Base-by-base conservation (phyloP, 2,113 vertebrate species). In the Corythoichthys intestinalis region DNA sequence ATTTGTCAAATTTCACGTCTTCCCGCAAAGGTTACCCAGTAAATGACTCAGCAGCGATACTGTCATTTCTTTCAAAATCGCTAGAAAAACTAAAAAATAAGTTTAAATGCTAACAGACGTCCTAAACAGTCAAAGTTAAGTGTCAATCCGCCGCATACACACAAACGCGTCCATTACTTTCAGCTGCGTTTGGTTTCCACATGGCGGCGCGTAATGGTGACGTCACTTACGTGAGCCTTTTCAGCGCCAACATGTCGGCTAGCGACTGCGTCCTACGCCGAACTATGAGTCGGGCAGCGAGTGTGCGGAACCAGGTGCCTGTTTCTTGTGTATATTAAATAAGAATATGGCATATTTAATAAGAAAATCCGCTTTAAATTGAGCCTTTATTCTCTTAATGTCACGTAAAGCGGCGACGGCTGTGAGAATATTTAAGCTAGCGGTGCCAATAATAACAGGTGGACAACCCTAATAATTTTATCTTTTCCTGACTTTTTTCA, bases 211-310 rank as follows among this genome's bases (percentile, higher is more conserved):
- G 76, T 78, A 1, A 17, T 0, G 2, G 0, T 71, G 62, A 80
- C 83, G 87, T 86, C 70, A 80, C 61, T 48, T 35, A 53, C 10
- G 0, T 3, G 78, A 80, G 85, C 6, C 78, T 20, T 5, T 70
- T 72, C 44, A 67, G 41, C 41, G 41, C 41, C 65, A 78, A 71
- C 72, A 90, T 90, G 89, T 86, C 88, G 65, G 77, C 67, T 1
- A 1, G 79, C 0, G 76, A 79, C 47, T 91, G 88, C 60, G 53
- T 85, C 63, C 67, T 91, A 44, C 74, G 66, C 53, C 76, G 87
- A 67, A 83, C 73, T 28, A 74, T 91, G 72, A 50, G 11, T 20
- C 79, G 82, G 57, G 65, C 73, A 62, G 56, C 65, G 64, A 37
- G 78, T 47, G 69, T 28, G 8, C 0, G 58, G 0, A 57, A 15